phyloP scores from a whole-genome alignment of 2,888 invertebrate genomes.

The Autographa gamma region DNA sequence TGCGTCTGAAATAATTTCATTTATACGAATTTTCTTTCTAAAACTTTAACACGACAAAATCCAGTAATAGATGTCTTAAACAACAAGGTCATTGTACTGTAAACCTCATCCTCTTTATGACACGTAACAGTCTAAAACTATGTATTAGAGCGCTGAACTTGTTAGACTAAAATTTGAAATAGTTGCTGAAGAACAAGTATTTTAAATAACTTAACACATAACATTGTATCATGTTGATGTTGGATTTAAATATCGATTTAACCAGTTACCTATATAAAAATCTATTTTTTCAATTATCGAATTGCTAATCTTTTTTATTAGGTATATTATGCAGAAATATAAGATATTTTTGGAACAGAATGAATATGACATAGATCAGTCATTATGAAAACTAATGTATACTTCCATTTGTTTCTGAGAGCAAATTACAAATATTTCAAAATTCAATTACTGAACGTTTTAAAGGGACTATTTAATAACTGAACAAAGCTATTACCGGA shows the following conservation, averaged over 20 bases:
- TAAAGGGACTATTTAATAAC: slow-evolving; percentile 31
- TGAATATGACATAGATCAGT: background rate
- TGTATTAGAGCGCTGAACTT: background rate
- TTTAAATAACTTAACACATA: background rate
- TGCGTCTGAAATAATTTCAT: too few relatives aligned
- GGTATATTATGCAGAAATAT: too few relatives aligned
- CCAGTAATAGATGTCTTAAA: background rate
- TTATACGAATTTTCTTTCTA: too few relatives aligned
- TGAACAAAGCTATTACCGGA: slow-evolving; percentile 38
- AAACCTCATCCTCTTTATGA: background rate
- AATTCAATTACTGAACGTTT: slow-evolving; percentile 10
- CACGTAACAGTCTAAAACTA: background rate
- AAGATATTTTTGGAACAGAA: background rate
- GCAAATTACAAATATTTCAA: background rate
- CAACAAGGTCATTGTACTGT: background rate
- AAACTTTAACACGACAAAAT: background rate
- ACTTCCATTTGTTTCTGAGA: background rate
- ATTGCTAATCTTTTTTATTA: too few relatives aligned
- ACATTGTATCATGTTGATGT: background rate
- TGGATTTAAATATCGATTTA: background rate
- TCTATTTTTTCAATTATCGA: background rate
- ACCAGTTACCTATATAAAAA: background rate
- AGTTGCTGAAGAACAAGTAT: background rate
- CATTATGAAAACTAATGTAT: too few relatives aligned
- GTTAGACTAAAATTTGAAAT: background rate